Percentiles rank a stretch among this genome's conserved stretches.
phyloP scores from a whole-genome alignment of 2,888 invertebrate genomes.

The Theretra japonica region DNA sequence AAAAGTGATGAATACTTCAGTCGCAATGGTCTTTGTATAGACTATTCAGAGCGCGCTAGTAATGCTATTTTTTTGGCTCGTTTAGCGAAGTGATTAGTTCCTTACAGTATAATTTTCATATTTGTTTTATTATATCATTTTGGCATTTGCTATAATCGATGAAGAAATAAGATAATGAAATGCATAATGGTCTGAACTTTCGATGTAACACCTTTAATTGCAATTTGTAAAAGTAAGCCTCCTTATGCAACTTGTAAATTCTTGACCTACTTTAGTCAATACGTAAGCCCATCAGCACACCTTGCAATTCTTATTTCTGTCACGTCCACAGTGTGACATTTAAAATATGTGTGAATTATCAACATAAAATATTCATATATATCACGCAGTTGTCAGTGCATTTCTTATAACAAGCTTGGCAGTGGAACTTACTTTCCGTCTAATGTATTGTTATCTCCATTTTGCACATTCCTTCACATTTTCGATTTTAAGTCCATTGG shows the following conservation, averaged over 20 bases:
- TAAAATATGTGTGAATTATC: background rate
- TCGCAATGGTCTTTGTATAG: background rate
- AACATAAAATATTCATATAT: background rate
- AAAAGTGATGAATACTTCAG: background rate
- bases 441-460: too few relatives aligned
- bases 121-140: background rate
- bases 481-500: too few relatives aligned
- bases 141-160: background rate
- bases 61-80: too few relatives aligned
- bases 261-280: constrained; percentile 7
- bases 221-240: too few relatives aligned
- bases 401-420: background rate
- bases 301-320: constrained; percentile 2
- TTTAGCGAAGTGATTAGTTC: background rate
- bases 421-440: background rate
- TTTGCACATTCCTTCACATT: too few relatives aligned
- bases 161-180: too few relatives aligned
- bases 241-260: background rate
- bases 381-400: too few relatives aligned
- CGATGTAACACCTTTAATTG: too few relatives aligned
- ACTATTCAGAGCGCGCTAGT: too few relatives aligned
- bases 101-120: background rate
- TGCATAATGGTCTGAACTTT: too few relatives aligned
- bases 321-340: background rate
- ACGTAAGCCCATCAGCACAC: background rate